Evolutionary conservation across 2,888 invertebrate species (phyloP).

Genomic region (Eupithecia inturbata): DNA sequence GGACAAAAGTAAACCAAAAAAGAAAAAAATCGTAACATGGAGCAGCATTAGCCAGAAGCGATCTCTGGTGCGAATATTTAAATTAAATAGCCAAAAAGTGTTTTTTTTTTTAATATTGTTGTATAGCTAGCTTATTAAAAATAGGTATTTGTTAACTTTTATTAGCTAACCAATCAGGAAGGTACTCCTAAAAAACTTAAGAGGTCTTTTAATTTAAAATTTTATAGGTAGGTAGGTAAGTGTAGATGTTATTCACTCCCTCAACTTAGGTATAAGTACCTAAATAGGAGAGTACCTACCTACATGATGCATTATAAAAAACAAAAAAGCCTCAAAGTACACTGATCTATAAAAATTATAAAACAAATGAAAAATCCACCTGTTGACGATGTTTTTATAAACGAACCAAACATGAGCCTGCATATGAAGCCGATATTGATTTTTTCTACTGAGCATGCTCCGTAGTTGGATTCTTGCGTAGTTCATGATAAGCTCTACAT

Average conservation of each 20-base stretch:
- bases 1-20: background rate
- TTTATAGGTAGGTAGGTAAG: too few species aligned
- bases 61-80: background rate
- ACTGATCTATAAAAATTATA: background rate
- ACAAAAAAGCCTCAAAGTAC: too few species aligned
- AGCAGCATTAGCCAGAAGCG: background rate
- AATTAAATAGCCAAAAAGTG: background rate
- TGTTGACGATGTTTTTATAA: constrained; percentile 62
- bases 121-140: too few species aligned
- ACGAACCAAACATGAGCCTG: constrained; percentile 46
- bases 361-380: constrained; percentile 50
- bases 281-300: too few species aligned
- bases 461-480: constrained; percentile 51
- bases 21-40: background rate
- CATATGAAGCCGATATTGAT: constrained; percentile 66
- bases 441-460: constrained; percentile 77
- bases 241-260: too few species aligned
- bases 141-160: too few species aligned
- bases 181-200: too few species aligned
- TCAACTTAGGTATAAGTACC: too few species aligned
- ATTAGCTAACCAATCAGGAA: too few species aligned
- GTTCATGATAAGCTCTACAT: constrained; percentile 62
- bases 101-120: too few species aligned
- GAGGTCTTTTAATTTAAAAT: too few species aligned
- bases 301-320: too few species aligned